These are phyloP conservation scores for Leucopsar rothschildi DNA, from an alignment of 2,113 vertebrate species.

Conservation along the genomic window DNA sequence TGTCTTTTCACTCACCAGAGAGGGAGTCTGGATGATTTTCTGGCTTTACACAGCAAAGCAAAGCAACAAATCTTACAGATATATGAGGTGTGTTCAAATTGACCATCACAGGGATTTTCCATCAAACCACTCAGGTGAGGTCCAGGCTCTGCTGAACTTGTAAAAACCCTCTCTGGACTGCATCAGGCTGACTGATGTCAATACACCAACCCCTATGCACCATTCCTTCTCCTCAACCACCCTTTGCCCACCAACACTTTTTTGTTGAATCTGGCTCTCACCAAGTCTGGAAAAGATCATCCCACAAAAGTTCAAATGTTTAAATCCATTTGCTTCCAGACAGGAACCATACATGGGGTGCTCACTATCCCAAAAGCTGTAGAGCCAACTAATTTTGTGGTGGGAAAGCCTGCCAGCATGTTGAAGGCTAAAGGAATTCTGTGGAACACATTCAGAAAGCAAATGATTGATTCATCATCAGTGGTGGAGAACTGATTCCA, in stretches of 20 bases:
- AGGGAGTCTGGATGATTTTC: neutral
- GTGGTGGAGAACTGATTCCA: conserved; percentile 41
- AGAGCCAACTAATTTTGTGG: conserved; percentile 45
- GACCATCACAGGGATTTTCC: neutral
- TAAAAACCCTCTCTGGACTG: neutral
- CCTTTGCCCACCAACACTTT: neutral
- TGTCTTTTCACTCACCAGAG: neutral
- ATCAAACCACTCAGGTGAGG: neutral
- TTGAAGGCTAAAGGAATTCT: conserved; percentile 54
- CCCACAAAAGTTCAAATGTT: neutral
- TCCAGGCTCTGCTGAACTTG: neutral
- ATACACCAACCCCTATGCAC: too few relatives aligned
- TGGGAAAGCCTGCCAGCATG: conserved; percentile 30
- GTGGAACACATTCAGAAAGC: conserved; percentile 40
- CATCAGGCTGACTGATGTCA: neutral
- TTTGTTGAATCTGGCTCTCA: neutral
- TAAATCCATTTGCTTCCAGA: conserved; percentile 21
- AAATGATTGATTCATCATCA: conserved; percentile 51
- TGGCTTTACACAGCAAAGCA: neutral
- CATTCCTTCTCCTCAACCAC: neutral
- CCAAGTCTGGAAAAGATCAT: neutral
- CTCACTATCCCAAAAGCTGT: conserved; percentile 2
- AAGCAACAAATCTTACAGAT: neutral
- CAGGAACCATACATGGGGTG: neutral
- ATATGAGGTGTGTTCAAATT: neutral